Percentiles rank a stretch among this genome's conserved stretches.
These are phyloP conservation scores for Valencia hispanica DNA, from an alignment of 2,797 vertebrate genomes.

Conservation along the genomic window DNA sequence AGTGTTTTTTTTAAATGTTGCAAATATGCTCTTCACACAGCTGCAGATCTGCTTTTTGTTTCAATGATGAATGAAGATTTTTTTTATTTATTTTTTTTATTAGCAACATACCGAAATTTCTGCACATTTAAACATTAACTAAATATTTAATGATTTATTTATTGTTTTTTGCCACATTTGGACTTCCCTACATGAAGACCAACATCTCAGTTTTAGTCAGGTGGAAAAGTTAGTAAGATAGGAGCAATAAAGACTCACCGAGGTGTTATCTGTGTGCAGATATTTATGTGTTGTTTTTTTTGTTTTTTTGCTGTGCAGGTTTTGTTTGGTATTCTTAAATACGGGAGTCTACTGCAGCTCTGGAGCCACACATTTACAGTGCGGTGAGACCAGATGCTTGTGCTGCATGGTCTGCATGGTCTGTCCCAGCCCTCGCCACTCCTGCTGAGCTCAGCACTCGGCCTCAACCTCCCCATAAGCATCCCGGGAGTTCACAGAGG, in stretches of 20 bases:
- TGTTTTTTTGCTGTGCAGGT: not conserved
- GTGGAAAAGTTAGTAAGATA: no score
- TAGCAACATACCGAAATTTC: not conserved
- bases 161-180: no score
- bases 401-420: no score
- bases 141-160: no score
- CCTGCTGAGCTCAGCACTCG: constrained; percentile 52
- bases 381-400: not conserved
- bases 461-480: constrained; percentile 40
- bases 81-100: no score
- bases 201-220: not conserved
- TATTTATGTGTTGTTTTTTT: not conserved
- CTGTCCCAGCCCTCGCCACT: constrained; percentile 9
- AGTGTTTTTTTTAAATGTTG: not conserved
- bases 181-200: not conserved
- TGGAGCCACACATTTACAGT: no score
- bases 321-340: not conserved
- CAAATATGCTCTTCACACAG: no score
- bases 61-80: no score
- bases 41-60: not conserved
- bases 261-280: no score
- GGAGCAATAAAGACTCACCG: no score
- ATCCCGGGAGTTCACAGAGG: constrained; percentile 43
- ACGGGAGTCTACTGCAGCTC: no score
- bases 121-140: not conserved